Evolutionary conservation across 2,888 invertebrate species (phyloP), one percentile per base, ranked within the genome.

Genomic region (Agonopterix subpropinquella): DNA sequence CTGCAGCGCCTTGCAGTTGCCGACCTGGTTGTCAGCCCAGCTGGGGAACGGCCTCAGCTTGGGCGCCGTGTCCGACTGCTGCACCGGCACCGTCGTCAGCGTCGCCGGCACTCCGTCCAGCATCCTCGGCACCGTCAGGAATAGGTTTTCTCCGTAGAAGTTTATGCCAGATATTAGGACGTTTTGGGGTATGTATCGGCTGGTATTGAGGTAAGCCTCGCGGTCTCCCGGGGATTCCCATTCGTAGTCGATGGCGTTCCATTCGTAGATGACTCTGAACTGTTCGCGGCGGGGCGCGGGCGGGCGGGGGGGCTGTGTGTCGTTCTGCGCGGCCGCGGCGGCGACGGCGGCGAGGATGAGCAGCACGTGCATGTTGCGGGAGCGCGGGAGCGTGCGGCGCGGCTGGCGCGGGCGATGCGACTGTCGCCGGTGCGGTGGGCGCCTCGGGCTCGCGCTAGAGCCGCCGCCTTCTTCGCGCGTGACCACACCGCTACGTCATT

Each of bases 191-290:
- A 92, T 89, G 78, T 92, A 94, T 58, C 81, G 78, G 55, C 90
- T 90, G 45, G 87, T 86, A 64, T 87, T 85, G 53, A 90, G 70
- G 53, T 91, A 92, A 53, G 76, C 77, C 45, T 87, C 79, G 54
- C 90, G 89, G 11, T 85, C 84, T 56, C 87, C 90, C 45, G 89
- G 89, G 54, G 86, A 87, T 39, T 89, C 90, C 93, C 93, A 94
- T 36, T 90, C 90, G 78, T 91, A 93, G 68, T 94, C 92, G 54
- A 94, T 81, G 55, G 89, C 89, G 67, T 90, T 91, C 94, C 94
- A 94, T 80, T 94, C 92, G 77, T 92, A 92, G 52, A 92, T 89
- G 36, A 93, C 93, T 52, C 90, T 88, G 74, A 94, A 93, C 67
- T 91, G 91, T 67, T 89, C 87, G 51, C 85, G 82, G 50, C 79